Percentiles rank a stretch among this genome's conserved stretches.
Evolutionary conservation across 2,888 invertebrate species (phyloP).

Genomic region (Tipula vernalis): DNA sequence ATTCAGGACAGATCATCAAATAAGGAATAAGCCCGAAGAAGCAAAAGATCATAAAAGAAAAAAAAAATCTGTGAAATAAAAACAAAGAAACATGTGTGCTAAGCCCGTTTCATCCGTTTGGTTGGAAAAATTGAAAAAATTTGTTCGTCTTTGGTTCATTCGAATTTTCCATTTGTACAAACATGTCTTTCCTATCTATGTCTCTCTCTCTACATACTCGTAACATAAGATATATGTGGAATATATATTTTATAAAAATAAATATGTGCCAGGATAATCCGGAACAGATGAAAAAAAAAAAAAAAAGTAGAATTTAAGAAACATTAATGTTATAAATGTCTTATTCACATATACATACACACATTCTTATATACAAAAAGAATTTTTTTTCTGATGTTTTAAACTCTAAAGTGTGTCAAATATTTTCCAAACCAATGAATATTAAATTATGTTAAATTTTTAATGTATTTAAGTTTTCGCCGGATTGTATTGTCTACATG

Average conservation of each 20-base stretch:
- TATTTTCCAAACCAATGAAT: neutral
- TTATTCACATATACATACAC: neutral
- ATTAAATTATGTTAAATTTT: neutral
- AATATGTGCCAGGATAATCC: neutral
- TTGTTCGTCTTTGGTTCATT: neutral
- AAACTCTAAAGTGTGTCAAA: neutral
- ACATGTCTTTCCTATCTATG: neutral
- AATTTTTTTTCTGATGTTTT: neutral
- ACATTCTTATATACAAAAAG: neutral
- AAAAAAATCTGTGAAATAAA: neutral
- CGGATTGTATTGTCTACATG: neutral
- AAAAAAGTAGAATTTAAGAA: neutral
- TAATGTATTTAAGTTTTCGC: neutral
- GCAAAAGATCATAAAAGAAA: neutral
- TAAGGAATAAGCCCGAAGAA: neutral
- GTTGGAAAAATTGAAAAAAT: neutral
- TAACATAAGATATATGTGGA: neutral
- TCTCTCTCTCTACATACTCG: neutral
- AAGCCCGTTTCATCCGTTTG: neutral
- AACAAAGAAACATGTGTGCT: neutral
- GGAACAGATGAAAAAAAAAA: neutral
- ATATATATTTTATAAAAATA: neutral
- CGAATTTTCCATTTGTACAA: neutral
- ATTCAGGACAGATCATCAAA: neutral
- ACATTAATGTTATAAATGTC: neutral